A percentile compares a stretch with the other conserved stretches of the same genome.
These are phyloP conservation scores for Heteromormyrus szaboi DNA, from an alignment of 2,797 vertebrate genomes.

Conservation along the genomic window DNA sequence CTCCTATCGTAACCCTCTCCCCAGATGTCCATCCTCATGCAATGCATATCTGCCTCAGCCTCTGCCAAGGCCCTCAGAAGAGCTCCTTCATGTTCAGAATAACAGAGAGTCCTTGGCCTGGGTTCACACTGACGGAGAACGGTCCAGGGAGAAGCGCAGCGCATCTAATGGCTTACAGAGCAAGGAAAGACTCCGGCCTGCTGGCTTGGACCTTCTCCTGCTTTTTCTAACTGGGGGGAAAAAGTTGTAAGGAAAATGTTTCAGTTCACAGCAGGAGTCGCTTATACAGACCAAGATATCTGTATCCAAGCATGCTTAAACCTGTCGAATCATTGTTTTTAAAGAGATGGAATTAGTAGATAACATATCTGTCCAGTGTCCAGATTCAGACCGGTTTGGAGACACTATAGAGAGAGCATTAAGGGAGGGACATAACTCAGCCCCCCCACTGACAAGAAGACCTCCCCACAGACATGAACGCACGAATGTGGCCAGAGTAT, in stretches of 20 bases:
- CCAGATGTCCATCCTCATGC: constrained; percentile 1
- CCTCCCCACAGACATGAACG: not conserved
- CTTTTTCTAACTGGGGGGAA: not conserved
- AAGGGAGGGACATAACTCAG: not conserved
- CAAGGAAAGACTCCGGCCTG: not conserved
- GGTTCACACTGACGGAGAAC: not conserved
- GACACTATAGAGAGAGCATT: not conserved
- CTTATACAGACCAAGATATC: not conserved
- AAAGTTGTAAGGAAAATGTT: not conserved
- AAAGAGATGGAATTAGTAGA: not conserved
- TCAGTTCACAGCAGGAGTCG: constrained; percentile 1
- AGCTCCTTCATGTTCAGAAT: not conserved
- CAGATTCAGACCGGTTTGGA: not conserved
- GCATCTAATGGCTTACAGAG: constrained; percentile 11
- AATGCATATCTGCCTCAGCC: not conserved
- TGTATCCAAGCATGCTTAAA: not conserved
- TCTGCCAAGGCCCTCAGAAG: not conserved
- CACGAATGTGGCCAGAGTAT: not conserved
- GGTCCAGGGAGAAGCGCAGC: not conserved
- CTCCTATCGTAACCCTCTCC: not conserved
- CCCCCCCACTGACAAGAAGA: not conserved
- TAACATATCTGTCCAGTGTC: not conserved
- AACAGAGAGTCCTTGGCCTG: constrained; percentile 7
- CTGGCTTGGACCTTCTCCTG: not conserved
- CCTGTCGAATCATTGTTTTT: not conserved